These are phyloP conservation scores for Cecidostiba fungosa DNA, from an alignment of 2,888 invertebrate genomes.

Conservation along the genomic window DNA sequence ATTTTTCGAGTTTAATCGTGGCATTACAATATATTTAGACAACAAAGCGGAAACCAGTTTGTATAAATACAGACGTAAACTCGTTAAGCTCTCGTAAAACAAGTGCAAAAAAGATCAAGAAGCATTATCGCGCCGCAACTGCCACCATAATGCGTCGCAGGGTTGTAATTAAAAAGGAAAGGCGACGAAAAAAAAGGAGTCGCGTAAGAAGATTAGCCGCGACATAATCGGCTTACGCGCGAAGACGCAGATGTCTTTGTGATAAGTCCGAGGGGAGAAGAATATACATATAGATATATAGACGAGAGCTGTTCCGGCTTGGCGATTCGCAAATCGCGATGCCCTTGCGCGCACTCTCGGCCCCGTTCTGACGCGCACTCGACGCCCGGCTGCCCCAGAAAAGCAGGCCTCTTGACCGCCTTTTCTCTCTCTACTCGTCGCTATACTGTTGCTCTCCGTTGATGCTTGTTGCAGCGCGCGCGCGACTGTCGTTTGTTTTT, in stretches of 20 bases:
- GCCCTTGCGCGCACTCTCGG: slow-evolving; percentile 13
- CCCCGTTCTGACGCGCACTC: slow-evolving; percentile 18
- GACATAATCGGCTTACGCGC: slow-evolving; percentile 7
- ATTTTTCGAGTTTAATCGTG: too few species aligned
- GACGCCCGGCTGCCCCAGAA: slow-evolving; percentile 40
- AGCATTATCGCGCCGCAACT: too few species aligned
- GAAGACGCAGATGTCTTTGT: background rate
- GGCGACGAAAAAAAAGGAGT: background rate
- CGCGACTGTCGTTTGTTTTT: too few species aligned
- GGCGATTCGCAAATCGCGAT: slow-evolving; percentile 14
- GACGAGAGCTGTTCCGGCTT: background rate
- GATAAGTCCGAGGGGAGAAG: background rate
- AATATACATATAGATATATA: background rate
- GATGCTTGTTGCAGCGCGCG: too few species aligned
- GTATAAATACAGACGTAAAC: background rate
- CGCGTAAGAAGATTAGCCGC: slow-evolving; percentile 26
- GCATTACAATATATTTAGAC: too few species aligned
- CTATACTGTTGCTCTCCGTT: background rate
- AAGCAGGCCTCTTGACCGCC: slow-evolving; percentile 56
- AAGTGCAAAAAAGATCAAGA: background rate
- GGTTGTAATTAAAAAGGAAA: background rate
- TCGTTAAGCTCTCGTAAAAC: background rate
- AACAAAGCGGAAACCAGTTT: too few species aligned
- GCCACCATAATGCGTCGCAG: too few species aligned
- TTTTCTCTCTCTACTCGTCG: slow-evolving; percentile 5